Conservation (phyloP, 2,888 invertebrate genomes). For the Zaprionus lineosus region DNA sequence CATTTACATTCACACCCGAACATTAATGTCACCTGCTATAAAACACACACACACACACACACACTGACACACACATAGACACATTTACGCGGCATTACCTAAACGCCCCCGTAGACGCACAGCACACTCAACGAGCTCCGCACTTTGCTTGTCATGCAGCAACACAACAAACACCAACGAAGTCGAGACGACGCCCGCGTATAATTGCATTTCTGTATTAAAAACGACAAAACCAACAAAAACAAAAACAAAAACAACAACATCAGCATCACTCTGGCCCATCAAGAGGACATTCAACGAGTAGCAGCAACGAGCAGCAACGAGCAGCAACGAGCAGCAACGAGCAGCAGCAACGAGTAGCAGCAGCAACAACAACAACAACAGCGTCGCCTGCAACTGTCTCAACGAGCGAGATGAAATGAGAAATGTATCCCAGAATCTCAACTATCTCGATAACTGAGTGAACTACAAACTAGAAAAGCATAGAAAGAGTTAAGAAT, state of each 20-base stretch:
- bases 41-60: not conserved
- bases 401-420: slow-evolving; percentile 6
- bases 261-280: slow-evolving; percentile 19
- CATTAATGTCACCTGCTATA: no score
- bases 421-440: not conserved
- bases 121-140: slow-evolving; percentile 42
- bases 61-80: slow-evolving; percentile 9
- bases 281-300: slow-evolving; percentile 36
- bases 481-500: slow-evolving; percentile 5
- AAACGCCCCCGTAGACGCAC: slow-evolving; percentile 48
- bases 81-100: slow-evolving; percentile 47
- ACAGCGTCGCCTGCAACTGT: slow-evolving; percentile 38
- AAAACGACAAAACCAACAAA: slow-evolving; percentile 27
- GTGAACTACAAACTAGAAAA: slow-evolving; percentile 20
- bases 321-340: slow-evolving; percentile 28
- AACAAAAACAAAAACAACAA: slow-evolving; percentile 35
- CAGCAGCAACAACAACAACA: slow-evolving; percentile 18
- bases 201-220: slow-evolving; percentile 77
- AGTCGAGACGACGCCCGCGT: slow-evolving; percentile 72
- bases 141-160: slow-evolving; percentile 77
- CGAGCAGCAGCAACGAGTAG: slow-evolving; percentile 33
- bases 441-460: slow-evolving; percentile 25
- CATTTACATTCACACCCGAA: slow-evolving; percentile 10
- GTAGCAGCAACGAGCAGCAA: slow-evolving; percentile 34
- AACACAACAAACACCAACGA: slow-evolving; percentile 68